Evolutionary conservation across 92 coral and sea anemone species (phyloP).

Genomic region (Zoanthus sociatus): DNA sequence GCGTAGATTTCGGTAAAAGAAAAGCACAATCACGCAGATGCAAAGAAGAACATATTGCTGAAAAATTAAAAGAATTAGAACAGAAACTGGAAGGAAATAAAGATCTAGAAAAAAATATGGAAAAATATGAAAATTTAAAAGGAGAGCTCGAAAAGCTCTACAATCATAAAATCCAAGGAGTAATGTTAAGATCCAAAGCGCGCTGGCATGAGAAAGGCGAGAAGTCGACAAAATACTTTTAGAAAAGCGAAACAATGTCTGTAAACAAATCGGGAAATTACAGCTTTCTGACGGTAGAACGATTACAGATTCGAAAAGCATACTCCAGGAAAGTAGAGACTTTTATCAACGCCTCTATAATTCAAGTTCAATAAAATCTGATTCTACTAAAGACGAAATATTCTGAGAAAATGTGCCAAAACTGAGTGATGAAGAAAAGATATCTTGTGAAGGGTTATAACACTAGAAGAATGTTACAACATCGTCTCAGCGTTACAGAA

Average conservation of each 20-base stretch:
- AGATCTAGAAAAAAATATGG: conserved; percentile 13
- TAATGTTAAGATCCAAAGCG: conserved; percentile 20
- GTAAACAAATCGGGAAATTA: conserved; percentile 24
- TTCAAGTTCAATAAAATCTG: conserved; percentile 17
- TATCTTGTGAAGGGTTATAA: conserved; percentile 21
- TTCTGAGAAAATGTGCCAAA: conserved; percentile 27
- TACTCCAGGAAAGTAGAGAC: conserved; percentile 27
- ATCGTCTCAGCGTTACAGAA: not conserved
- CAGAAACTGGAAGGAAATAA: conserved; percentile 13
- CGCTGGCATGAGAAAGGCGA: conserved; percentile 26
- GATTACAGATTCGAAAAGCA: conserved; percentile 26
- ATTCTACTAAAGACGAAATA: conserved; percentile 14
- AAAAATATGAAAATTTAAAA: conserved; percentile 15
- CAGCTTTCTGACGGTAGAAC: conserved; percentile 16
- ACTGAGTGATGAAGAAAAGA: conserved; percentile 18
- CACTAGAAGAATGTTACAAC: not conserved
- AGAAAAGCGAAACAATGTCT: conserved; percentile 26
- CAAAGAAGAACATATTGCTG: not conserved
- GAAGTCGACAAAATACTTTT: conserved; percentile 27
- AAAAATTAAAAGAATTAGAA: not conserved
- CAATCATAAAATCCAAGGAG: conserved; percentile 28
- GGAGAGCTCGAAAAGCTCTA: conserved; percentile 15
- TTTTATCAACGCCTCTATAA: conserved; percentile 24
- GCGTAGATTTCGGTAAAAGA: conserved; percentile 5
- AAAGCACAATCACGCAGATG: not conserved